Evolutionary conservation across 2,888 invertebrate genomes (phyloP), one percentile per base, ranked within the genome.

Genomic region (Euzophera pinguis): DNA sequence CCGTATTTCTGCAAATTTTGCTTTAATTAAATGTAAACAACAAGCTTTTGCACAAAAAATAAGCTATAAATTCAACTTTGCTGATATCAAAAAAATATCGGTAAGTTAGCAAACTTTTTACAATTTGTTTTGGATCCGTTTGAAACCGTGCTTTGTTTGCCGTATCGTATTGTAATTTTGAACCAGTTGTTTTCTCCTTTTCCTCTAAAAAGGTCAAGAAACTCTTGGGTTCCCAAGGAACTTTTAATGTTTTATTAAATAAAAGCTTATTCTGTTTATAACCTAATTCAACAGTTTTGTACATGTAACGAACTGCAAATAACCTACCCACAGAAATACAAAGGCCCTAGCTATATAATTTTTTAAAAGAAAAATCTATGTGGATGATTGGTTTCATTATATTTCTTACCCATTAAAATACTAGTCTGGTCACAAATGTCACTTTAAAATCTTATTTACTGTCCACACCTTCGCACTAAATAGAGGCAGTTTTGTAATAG

Each of bases 1-100:
- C 78, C 76, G 79, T 73, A 76, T 79, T 84, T 79, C 68, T 64
- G 63, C 69, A 65, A 85, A 81, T 76, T 74, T 69, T 63, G 65
- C 71, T 64, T 61, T 73, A 75, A 69, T 78, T 81, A 77, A 73
- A 53, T 57, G 59, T 49, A 75, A 71, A 62, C 64, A 65, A 60
- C 68, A 57, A 41, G 67, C 66, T 54, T 59, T 67, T 52, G 58
- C 63, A 53, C 53, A 59, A 52, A 51, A 53, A 49, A 53, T 54
- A 22, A 64, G 62, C 41, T 55, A 53, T 53, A 52, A 57, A 54
- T 57, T 56, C 48, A 54, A 54, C 59, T 64, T 63, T 32, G 47
- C 57, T 54, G 47, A 56, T 47, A 47, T 54, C 47, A 57, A 56
- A 61, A 70, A 61, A 41, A 60, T 59, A 62, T 68, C 65, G 73